Evolutionary conservation across 2,113 vertebrate genomes (phyloP).

Genomic region (Colinus virginianus): DNA sequence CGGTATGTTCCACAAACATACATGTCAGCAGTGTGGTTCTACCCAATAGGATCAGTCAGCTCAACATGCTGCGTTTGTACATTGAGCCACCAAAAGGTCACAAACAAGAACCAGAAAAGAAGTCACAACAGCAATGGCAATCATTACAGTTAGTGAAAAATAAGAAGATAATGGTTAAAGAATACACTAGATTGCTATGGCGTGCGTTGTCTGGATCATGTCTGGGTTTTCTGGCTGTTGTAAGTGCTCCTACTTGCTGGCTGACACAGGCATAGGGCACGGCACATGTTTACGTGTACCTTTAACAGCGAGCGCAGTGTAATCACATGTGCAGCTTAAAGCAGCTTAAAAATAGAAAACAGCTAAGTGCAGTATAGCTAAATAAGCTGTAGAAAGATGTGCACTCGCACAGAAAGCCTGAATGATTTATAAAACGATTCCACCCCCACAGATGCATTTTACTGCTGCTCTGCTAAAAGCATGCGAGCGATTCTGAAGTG

Average conservation of each 20-base stretch:
- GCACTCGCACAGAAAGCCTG: conserved; percentile 31
- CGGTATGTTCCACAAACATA: neutral
- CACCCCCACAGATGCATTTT: conserved; percentile 30
- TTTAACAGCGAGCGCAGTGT: neutral
- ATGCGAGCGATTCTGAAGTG: neutral
- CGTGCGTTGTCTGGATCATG: rapidly evolving
- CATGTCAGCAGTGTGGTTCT: neutral
- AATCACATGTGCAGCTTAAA: conserved; percentile 30
- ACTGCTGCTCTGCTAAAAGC: neutral
- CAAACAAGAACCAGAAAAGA: neutral
- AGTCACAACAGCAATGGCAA: neutral
- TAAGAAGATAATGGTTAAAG: neutral
- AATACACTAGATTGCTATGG: neutral
- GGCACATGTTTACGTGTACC: neutral
- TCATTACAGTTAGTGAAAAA: neutral
- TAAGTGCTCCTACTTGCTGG: neutral
- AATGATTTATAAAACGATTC: conserved; percentile 25
- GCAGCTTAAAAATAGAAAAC: conserved; percentile 41
- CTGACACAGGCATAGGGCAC: neutral
- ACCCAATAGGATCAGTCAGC: neutral
- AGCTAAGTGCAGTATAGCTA: neutral
- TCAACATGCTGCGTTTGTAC: rapidly evolving
- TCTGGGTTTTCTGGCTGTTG: neutral
- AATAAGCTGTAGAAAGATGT: neutral
- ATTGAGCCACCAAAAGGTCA: neutral